Conservation (phyloP, 2,113 vertebrate species). For the Hirundichthys speculiger region DNA sequence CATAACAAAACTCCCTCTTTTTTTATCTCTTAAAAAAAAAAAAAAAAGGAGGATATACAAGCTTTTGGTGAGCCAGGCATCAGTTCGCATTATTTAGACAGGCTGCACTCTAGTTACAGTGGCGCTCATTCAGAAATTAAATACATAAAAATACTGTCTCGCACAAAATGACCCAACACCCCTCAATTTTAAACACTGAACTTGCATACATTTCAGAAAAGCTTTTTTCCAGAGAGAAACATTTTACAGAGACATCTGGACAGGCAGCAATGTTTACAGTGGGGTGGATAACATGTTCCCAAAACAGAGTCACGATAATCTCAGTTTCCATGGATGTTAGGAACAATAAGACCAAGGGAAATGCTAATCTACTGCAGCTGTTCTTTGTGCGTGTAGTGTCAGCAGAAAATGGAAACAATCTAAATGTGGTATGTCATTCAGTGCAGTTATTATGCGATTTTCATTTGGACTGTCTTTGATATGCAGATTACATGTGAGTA, state of each 20-base stretch:
- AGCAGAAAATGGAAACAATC: constrained; percentile 23
- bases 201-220: constrained; percentile 16
- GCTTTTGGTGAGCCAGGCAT: too few relatives aligned
- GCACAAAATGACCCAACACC: background rate
- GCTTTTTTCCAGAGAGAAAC: background rate
- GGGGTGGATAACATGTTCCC: constrained; percentile 56
- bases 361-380: constrained; percentile 43
- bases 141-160: background rate
- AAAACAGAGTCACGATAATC: constrained; percentile 56
- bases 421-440: constrained; percentile 6
- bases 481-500: constrained; percentile 3
- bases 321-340: constrained; percentile 24
- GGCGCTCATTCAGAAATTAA: background rate
- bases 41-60: too few relatives aligned
- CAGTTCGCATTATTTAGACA: too few relatives aligned
- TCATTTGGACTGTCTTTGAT: constrained; percentile 4
- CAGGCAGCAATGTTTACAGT: constrained; percentile 16
- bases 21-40: too few relatives aligned
- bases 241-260: constrained; percentile 23
- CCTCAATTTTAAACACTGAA: background rate
- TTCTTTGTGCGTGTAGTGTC: constrained; percentile 15
- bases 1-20: too few relatives aligned
- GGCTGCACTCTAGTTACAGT: too few relatives aligned
- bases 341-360: constrained; percentile 44
- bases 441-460: background rate